Evolutionary conservation across 1,140 invertebrate species (phyloP).

Genomic region (Anastrepha ludens): DNA sequence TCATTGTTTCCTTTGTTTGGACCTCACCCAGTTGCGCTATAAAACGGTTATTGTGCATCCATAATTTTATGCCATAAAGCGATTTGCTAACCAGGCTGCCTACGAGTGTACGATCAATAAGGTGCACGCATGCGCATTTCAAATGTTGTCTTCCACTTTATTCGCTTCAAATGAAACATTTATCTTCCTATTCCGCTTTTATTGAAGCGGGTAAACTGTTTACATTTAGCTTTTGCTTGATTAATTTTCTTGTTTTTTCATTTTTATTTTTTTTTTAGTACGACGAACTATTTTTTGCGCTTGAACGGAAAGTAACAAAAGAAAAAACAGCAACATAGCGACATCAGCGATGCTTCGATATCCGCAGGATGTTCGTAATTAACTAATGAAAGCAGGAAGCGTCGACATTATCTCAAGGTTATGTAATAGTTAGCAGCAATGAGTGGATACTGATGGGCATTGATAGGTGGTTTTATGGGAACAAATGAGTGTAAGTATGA

Average conservation of each 20-base stretch:
- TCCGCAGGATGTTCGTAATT: constrained; percentile 7
- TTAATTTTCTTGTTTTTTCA: not conserved
- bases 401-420: not conserved
- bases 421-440: too few species aligned
- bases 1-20: not conserved
- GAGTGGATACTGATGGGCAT: too few species aligned
- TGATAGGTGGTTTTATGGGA: too few species aligned
- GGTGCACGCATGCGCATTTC: not conserved
- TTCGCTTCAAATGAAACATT: not conserved
- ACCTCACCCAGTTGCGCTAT: not conserved
- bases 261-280: not conserved
- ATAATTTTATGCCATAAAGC: not conserved
- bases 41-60: not conserved
- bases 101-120: not conserved
- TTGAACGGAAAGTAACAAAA: too few species aligned
- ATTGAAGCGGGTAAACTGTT: not conserved
- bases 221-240: not conserved
- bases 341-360: not conserved
- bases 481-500: too few species aligned
- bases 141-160: not conserved
- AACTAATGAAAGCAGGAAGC: constrained; percentile 24
- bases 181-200: not conserved
- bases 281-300: not conserved
- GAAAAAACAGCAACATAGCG: not conserved
- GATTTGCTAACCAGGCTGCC: constrained; percentile 3